phyloP scores from a whole-genome alignment of 37 sponge, comb jelly and placozoan species.

The Theonella swinhoei region DNA sequence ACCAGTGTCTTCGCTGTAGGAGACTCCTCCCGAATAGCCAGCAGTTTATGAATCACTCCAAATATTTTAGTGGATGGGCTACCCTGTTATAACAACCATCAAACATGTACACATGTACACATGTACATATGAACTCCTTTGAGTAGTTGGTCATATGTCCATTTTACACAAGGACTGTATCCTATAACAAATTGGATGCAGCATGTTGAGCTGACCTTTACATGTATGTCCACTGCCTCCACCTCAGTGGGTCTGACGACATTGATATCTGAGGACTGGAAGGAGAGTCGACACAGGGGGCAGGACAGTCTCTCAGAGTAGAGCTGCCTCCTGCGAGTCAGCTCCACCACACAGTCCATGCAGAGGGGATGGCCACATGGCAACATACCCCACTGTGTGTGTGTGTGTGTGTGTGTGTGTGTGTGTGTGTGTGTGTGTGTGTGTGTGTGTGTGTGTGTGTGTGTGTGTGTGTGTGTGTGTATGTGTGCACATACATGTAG shows the following conservation, averaged over 20 bases:
- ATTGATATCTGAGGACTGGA: slow-evolving; percentile 32
- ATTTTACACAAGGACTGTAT: too few relatives aligned
- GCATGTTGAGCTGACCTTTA: too few relatives aligned
- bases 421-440: neutral
- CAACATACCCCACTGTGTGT: slow-evolving; percentile 75
- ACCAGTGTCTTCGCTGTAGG: slow-evolving; percentile 71
- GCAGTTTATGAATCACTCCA: slow-evolving; percentile 43
- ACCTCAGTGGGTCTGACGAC: slow-evolving; percentile 10
- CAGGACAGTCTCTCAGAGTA: slow-evolving; percentile 10
- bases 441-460: neutral
- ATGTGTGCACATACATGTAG: too few relatives aligned
- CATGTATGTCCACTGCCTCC: neutral
- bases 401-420: neutral
- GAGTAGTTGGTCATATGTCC: neutral
- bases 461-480: too few relatives aligned
- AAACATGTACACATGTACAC: neutral
- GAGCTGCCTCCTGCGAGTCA: neutral
- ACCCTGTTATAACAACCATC: slow-evolving; percentile 41
- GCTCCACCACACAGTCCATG: slow-evolving; percentile 40
- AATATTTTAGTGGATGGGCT: slow-evolving; percentile 76
- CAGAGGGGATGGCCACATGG: slow-evolving; percentile 84
- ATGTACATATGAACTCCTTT: neutral
- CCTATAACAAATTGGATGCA: too few relatives aligned
- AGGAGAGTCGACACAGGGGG: slow-evolving; percentile 62
- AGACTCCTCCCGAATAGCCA: slow-evolving; percentile 37